These are phyloP conservation scores for Chrysolina oricalcia DNA, from an alignment of 2,888 invertebrate genomes.

Conservation along the genomic window DNA sequence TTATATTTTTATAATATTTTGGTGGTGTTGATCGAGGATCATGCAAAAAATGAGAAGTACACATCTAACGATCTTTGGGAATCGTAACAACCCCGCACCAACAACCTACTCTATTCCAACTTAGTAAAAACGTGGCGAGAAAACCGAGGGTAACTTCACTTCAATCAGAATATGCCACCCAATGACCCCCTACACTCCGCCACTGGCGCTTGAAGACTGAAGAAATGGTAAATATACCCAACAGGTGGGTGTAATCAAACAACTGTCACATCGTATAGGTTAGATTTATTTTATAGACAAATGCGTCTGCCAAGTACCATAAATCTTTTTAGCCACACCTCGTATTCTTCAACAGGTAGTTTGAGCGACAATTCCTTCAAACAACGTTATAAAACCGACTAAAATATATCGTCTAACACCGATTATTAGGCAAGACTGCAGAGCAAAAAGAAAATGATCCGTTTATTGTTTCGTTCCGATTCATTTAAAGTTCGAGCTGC, in stretches of 20 bases:
- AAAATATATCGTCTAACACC: slow-evolving; percentile 22
- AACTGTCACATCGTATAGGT: slow-evolving; percentile 25
- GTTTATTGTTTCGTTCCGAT: slow-evolving; percentile 9
- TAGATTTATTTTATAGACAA: slow-evolving; percentile 7
- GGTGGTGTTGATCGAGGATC: no score
- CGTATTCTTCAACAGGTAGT: slow-evolving; percentile 20
- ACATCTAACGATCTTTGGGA: no score
- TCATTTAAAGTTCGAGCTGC: neutral
- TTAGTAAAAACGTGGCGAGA: no score
- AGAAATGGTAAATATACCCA: neutral
- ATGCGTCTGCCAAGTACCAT: neutral
- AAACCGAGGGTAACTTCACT: no score
- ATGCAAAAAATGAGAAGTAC: no score
- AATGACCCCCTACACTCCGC: neutral
- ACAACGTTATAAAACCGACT: neutral
- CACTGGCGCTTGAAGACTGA: neutral
- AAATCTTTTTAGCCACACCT: slow-evolving; percentile 15
- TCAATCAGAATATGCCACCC: neutral
- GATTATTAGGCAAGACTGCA: slow-evolving; percentile 20
- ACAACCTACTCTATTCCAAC: no score
- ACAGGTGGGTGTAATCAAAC: slow-evolving; percentile 24
- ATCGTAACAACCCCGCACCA: no score
- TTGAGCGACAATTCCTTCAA: neutral
- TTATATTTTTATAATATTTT: no score
- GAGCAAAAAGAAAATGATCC: slow-evolving; percentile 16